These are phyloP conservation scores for Nezara viridula DNA, from an alignment of 2,888 invertebrate species.

Conservation along the genomic window DNA sequence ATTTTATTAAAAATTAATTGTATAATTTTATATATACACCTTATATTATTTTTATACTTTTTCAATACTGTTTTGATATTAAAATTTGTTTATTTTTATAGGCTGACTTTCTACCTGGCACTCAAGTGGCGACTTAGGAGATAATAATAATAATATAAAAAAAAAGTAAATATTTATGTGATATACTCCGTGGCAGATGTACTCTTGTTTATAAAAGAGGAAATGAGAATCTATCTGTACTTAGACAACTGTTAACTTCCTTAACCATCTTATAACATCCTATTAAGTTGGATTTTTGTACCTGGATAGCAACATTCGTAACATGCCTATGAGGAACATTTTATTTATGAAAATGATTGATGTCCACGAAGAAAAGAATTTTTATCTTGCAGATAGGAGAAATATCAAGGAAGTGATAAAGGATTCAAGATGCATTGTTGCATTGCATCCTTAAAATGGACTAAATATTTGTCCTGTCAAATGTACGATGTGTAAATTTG, in stretches of 20 bases:
- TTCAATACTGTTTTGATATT: background rate
- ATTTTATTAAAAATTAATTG: too few species aligned
- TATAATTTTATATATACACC: too few species aligned
- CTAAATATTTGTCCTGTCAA: background rate
- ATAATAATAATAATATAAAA: conserved; percentile 41
- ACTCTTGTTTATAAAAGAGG: background rate
- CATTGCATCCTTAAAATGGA: background rate
- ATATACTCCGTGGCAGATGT: background rate
- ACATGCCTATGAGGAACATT: background rate
- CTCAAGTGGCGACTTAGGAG: conserved; percentile 71
- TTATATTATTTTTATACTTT: too few species aligned
- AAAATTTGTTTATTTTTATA: background rate
- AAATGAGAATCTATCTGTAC: background rate
- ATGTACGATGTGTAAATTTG: background rate
- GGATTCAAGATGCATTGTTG: background rate
- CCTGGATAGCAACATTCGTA: background rate
- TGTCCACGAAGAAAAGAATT: background rate
- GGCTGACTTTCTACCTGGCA: conserved; percentile 70
- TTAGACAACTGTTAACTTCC: background rate
- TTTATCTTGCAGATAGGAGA: too few species aligned
- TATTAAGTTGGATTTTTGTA: background rate
- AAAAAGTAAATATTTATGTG: conserved; percentile 3
- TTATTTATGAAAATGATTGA: background rate
- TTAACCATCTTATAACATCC: background rate
- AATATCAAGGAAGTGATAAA: background rate